These are phyloP conservation scores for Cyanoramphus novaezelandiae DNA, from an alignment of 2,113 vertebrate genomes.

Conservation along the genomic window DNA sequence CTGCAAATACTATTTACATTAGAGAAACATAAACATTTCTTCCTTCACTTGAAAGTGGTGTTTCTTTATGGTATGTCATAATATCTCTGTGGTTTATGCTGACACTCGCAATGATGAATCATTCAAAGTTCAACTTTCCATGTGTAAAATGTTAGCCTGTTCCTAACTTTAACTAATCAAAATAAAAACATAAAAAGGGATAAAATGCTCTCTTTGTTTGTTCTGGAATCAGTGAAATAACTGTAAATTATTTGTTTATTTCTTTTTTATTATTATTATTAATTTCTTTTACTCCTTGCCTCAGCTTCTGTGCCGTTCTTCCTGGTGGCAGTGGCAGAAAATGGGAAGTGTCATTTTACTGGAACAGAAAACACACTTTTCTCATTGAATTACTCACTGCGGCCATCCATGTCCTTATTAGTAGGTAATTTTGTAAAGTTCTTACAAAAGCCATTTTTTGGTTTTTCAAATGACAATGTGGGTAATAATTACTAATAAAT, in stretches of 20 bases:
- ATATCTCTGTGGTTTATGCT: not conserved
- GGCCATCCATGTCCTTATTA: not conserved
- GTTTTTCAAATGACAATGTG: not conserved
- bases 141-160: not conserved
- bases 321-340: not conserved
- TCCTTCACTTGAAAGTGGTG: not conserved
- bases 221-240: not conserved
- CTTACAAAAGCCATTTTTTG: not conserved
- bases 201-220: not conserved
- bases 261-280: not conserved
- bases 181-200: not conserved
- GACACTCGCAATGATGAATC: not conserved
- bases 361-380: not conserved
- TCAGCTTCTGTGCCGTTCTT: not conserved
- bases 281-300: not conserved
- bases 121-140: not conserved
- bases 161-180: not conserved
- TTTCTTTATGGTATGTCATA: not conserved
- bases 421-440: not conserved
- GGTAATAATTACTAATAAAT: not conserved
- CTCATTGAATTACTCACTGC: not conserved
- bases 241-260: not conserved
- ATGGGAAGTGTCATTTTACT: not conserved
- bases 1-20: not conserved
- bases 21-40: not conserved